Evolutionary conservation across 2,888 invertebrate species (phyloP).

Genomic region (Cyclophora punctaria): DNA sequence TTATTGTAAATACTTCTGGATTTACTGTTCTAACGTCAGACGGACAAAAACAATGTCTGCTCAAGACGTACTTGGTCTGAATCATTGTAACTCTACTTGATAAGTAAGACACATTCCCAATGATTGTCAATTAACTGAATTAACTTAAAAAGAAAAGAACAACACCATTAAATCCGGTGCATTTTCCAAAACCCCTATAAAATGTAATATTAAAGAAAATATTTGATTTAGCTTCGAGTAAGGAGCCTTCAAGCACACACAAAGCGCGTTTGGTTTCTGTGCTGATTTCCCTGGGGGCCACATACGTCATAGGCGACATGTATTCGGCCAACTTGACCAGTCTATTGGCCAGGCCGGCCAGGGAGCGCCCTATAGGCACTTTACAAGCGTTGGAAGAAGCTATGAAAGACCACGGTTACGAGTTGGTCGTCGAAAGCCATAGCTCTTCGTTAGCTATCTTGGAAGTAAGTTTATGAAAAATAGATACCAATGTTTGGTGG

Average conservation of each 20-base stretch:
- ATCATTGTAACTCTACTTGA: too few species aligned
- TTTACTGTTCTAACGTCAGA: background rate
- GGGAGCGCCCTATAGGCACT: slow-evolving; percentile 81
- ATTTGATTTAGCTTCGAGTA: slow-evolving; percentile 61
- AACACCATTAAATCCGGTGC: too few species aligned
- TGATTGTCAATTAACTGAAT: too few species aligned
- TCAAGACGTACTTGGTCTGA: too few species aligned
- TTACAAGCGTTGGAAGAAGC: slow-evolving; percentile 78
- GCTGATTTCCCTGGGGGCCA: slow-evolving; percentile 82
- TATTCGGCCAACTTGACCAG: slow-evolving; percentile 87
- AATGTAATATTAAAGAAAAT: background rate
- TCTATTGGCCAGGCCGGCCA: slow-evolving; percentile 81
- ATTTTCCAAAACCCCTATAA: too few species aligned
- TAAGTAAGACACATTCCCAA: too few species aligned
- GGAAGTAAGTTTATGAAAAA: slow-evolving; percentile 60
- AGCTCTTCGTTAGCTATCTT: slow-evolving; percentile 82
- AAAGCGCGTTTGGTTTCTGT: slow-evolving; percentile 81
- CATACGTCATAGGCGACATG: slow-evolving; percentile 85
- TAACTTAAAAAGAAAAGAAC: too few species aligned
- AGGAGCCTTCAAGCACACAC: slow-evolving; percentile 77
- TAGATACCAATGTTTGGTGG: too few species aligned
- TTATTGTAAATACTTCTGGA: background rate
- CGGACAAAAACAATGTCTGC: too few species aligned
- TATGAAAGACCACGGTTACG: slow-evolving; percentile 78
- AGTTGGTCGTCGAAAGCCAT: slow-evolving; percentile 81